These are phyloP conservation scores for Acanthaster planci DNA, from an alignment of 35 echinoderm and acorn worm genomes.

Conservation along the genomic window DNA sequence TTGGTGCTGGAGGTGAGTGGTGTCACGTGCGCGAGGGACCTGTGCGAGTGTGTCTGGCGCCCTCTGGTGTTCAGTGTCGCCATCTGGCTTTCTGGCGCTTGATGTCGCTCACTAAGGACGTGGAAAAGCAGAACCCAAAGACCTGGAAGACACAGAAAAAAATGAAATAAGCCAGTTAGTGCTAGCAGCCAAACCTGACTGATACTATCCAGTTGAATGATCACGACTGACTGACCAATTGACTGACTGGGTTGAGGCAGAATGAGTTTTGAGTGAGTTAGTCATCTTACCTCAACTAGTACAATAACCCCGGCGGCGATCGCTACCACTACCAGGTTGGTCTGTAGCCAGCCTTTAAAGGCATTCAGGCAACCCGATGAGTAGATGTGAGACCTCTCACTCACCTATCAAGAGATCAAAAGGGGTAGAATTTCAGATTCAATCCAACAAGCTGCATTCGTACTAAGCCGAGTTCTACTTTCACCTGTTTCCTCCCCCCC, in stretches of 20 bases:
- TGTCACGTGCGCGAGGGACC: not conserved
- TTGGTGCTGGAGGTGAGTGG: not conserved
- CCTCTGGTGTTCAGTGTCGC: not conserved
- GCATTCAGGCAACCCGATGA: slow-evolving; percentile 53
- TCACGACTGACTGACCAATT: not conserved
- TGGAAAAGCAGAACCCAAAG: slow-evolving; percentile 65
- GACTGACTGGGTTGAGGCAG: too few species aligned
- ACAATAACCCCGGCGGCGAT: slow-evolving; percentile 59
- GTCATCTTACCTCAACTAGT: slow-evolving; percentile 57
- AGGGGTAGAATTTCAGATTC: too few species aligned
- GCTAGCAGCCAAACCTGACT: not conserved
- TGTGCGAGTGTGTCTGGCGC: too few species aligned
- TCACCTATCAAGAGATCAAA: slow-evolving; percentile 11
- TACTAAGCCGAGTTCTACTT: not conserved
- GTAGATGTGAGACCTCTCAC: slow-evolving; percentile 38
- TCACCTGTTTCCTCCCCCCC: not conserved
- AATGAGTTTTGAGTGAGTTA: too few species aligned
- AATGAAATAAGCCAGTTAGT: not conserved
- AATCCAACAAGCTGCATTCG: not conserved
- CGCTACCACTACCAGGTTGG: slow-evolving; percentile 75
- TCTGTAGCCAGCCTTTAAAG: slow-evolving; percentile 65
- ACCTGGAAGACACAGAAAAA: slow-evolving; percentile 20
- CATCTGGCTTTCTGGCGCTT: slow-evolving; percentile 54
- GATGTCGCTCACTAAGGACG: slow-evolving; percentile 59
- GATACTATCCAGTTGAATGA: not conserved